Evolutionary conservation across 2,888 invertebrate species (phyloP).

Genomic region (Mamestra brassicae): DNA sequence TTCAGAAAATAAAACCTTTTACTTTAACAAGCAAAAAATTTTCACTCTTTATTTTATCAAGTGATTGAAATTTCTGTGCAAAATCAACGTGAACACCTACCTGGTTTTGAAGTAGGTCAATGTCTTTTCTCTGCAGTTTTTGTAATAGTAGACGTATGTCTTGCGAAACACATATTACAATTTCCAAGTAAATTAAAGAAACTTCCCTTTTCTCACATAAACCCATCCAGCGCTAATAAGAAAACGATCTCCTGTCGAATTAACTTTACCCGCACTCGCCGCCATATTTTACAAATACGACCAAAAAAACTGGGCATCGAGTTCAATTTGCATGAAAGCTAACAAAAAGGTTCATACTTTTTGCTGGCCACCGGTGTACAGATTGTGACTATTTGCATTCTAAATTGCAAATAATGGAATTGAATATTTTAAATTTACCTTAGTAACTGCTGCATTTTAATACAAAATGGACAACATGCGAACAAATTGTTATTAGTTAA

Average conservation of each 20-base stretch:
- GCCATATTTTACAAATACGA: slow-evolving; percentile 55
- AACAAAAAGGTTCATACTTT: slow-evolving; percentile 54
- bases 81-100: no score
- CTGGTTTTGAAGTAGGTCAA: no score
- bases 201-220: slow-evolving; percentile 54
- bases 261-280: slow-evolving; percentile 56
- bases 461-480: slow-evolving; percentile 3
- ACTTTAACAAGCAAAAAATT: no score
- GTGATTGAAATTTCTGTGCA: no score
- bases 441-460: slow-evolving; percentile 35
- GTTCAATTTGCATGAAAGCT: slow-evolving; percentile 66
- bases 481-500: slow-evolving; percentile 15
- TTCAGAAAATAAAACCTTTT: no score
- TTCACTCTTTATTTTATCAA: no score
- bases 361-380: slow-evolving; percentile 46
- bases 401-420: slow-evolving; percentile 66
- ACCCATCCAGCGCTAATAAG: slow-evolving; percentile 66
- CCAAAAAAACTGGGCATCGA: slow-evolving; percentile 54
- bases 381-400: slow-evolving; percentile 64
- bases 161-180: background rate
- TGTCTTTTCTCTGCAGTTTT: no score
- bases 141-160: background rate
- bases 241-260: slow-evolving; percentile 72
- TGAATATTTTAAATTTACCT: slow-evolving; percentile 48
- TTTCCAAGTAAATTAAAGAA: background rate